Evolutionary conservation across 2,888 invertebrate species (phyloP), one percentile per base, ranked within the genome.

Genomic region (Rhimphoctona megacephalus): DNA sequence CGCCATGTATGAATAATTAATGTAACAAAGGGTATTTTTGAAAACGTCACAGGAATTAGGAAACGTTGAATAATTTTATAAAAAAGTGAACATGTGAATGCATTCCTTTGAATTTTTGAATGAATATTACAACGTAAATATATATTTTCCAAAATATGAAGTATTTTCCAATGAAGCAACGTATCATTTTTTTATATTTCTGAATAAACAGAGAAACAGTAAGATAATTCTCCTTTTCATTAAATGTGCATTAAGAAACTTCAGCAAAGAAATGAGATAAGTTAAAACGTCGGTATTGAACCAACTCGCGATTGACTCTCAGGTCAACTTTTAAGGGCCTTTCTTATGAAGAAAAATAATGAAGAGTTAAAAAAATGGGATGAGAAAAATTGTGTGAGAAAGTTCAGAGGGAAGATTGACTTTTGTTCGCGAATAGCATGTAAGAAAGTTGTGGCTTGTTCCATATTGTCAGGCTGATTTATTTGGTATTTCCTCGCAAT

Each of bases 1-100:
- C 22, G 14, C 7, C 72, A 88, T 61, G 19, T 61, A 88, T 73
- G 25, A 74, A 74, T 57, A 46, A 81, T 70, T 25, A 11, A 46
- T 67, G 25, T 22, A 2, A 6, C 22, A 46, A 69, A 43, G 14
- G 14, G 4, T 39, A 70, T 70, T 70, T 70, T 70, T 70, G 2
- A 33, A 33, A 33, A 5, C 3, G 33, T 39, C 69, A 22, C 4
- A 11, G 11, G 1, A n/a, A 22, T 52, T n/a, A 5, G 2, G 9
- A 67, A 19, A 39, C 39, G 8, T 52, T n/a, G n/a, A n/a, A 57
- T 22, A 57, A 25, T 57, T 3, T 2, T 7, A 22, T 9, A 54
- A 3, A 9, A 22, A 22, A 7, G 8, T 54, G 22, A 19, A 17
- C 17, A 19, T 43, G 11, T 0, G 19, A 49, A 49, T 19, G 17